Percentiles rank a stretch among this genome's conserved stretches.
Evolutionary conservation across 2,797 vertebrate genomes (phyloP).

Genomic region (Periparus ater): DNA sequence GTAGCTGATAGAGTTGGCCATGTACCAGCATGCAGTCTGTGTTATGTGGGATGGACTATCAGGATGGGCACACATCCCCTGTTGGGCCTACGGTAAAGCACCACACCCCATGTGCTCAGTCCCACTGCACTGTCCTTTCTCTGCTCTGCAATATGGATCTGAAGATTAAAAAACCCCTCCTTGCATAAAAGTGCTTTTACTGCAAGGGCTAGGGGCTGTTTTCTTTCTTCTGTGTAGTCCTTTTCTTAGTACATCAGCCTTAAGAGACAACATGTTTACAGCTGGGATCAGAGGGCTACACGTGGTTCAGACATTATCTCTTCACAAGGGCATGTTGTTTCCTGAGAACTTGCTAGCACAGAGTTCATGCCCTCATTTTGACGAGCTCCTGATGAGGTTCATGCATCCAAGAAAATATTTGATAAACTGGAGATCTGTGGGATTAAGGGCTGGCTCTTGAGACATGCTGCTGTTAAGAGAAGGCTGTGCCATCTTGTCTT

Average conservation of each 20-base stretch:
- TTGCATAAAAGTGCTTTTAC: neutral
- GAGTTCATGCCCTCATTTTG: neutral
- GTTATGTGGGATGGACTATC: neutral
- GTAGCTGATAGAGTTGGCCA: neutral
- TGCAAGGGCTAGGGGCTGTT: accelerated
- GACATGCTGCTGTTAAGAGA: neutral
- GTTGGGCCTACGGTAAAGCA: too few species aligned
- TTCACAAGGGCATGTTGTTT: neutral
- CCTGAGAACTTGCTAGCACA: neutral
- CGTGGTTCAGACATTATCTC: neutral
- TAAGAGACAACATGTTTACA: neutral
- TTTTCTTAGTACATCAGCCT: neutral
- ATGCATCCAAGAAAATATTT: neutral
- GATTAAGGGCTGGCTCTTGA: neutral
- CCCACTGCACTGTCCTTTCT: neutral
- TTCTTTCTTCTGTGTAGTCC: neutral
- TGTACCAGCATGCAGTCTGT: neutral
- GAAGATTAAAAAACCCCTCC: accelerated
- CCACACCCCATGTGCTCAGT: accelerated
- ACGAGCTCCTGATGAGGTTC: neutral
- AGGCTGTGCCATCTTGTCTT: neutral
- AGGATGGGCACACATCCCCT: neutral
- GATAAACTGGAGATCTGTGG: neutral
- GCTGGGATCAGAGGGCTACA: neutral
- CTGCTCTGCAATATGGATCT: neutral